phyloP scores from a whole-genome alignment of 2,113 vertebrate species.

The Corapipo altera region DNA sequence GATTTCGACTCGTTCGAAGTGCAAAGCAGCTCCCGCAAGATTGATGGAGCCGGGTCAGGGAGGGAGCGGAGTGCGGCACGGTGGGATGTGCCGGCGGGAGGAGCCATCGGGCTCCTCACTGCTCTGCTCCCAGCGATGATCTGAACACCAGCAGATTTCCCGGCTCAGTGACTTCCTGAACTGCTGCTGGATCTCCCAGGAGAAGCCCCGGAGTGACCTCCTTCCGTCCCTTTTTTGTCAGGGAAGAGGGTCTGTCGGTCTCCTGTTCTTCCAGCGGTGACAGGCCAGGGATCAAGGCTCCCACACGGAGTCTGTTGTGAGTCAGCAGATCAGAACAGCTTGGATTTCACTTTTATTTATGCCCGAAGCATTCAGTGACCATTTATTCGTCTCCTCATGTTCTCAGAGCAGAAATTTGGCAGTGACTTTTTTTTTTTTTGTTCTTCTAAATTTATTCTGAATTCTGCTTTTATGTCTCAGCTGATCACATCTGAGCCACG shows the following conservation, averaged over 20 bases:
- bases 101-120: background rate
- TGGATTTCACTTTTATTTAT: background rate
- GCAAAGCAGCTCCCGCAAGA: background rate
- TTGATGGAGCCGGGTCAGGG: fast-evolving
- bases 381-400: fast-evolving
- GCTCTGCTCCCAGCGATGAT: background rate
- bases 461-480: background rate
- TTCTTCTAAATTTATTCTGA: background rate
- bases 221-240: background rate
- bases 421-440: background rate
- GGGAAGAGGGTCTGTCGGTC: background rate
- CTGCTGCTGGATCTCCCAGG: background rate
- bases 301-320: background rate
- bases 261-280: background rate
- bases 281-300: background rate
- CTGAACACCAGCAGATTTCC: background rate
- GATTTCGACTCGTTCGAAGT: too few relatives aligned
- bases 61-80: background rate
- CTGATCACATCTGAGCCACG: background rate
- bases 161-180: background rate
- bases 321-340: background rate
- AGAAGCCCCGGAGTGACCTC: background rate
- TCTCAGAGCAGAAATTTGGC: background rate
- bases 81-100: background rate
- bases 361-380: background rate